These are phyloP conservation scores for Sternarchorhynchus goeldii DNA, from an alignment of 2,797 vertebrate species.

Conservation along the genomic window DNA sequence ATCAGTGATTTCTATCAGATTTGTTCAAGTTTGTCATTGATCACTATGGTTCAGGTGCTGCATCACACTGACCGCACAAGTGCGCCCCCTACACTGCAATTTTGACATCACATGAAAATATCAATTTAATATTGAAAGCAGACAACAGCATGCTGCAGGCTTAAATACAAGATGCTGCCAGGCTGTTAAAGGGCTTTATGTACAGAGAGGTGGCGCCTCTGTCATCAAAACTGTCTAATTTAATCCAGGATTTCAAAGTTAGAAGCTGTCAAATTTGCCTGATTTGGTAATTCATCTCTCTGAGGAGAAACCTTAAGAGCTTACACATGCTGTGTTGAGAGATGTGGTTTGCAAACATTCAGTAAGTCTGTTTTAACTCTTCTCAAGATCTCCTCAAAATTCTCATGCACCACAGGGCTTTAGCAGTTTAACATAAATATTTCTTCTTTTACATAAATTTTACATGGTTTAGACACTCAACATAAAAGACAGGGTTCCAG, in stretches of 20 bases:
- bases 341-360: conserved; percentile 59
- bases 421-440: conserved; percentile 53
- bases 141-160: conserved; percentile 71
- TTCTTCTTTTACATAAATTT: conserved; percentile 81
- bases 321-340: background rate
- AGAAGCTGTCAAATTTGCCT: conserved; percentile 2
- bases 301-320: background rate
- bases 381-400: conserved; percentile 57
- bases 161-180: conserved; percentile 70
- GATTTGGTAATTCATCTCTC: conserved; percentile 15
- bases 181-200: conserved; percentile 71
- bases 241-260: background rate
- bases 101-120: conserved; percentile 46
- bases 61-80: conserved; percentile 1
- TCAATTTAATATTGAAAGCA: conserved; percentile 49
- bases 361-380: conserved; percentile 61
- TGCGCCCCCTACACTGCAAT: conserved; percentile 4
- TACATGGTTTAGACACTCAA: conserved; percentile 83
- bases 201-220: conserved; percentile 45
- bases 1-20: background rate
- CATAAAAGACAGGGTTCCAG: conserved; percentile 84
- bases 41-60: background rate
- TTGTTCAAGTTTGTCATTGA: conserved; percentile 23
- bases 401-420: conserved; percentile 79
- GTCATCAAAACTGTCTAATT: conserved; percentile 2